phyloP scores from a whole-genome alignment of 1,140 invertebrate species.

The Scaptodrosophila lebanonensis region DNA sequence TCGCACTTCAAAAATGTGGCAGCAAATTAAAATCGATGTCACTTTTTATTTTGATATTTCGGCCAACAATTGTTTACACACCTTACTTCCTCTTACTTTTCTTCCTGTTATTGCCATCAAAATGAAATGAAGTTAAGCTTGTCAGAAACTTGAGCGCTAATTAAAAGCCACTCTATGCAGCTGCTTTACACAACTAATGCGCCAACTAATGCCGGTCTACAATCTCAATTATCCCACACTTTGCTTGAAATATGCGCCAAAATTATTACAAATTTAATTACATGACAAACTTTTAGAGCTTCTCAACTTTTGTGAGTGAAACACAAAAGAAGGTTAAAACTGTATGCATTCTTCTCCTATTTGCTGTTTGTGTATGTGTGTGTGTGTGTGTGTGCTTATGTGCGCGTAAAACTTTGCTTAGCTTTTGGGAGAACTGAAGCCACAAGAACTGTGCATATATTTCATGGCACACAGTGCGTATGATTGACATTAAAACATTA shows the following conservation, averaged over 20 bases:
- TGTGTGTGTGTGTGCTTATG: background rate
- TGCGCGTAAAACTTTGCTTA: no score
- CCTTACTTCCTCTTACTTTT: no score
- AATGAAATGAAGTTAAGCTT: no score
- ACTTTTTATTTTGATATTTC: no score
- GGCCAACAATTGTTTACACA: no score
- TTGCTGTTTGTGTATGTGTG: no score
- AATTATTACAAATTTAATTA: slow-evolving; percentile 57
- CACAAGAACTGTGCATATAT: slow-evolving; percentile 59
- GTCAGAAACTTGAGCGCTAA: background rate
- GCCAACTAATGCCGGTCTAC: slow-evolving; percentile 14
- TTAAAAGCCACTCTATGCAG: no score
- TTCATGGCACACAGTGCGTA: slow-evolving; percentile 66
- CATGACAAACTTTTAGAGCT: slow-evolving; percentile 34
- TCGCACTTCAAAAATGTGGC: no score
- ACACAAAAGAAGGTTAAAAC: background rate
- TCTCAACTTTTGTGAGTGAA: slow-evolving; percentile 7
- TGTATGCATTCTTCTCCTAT: slow-evolving; percentile 16
- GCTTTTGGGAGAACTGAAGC: slow-evolving; percentile 42
- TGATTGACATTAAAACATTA: slow-evolving; percentile 73
- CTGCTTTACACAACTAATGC: slow-evolving; percentile 21
- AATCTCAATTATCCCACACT: slow-evolving; percentile 27
- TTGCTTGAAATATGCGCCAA: slow-evolving; percentile 10
- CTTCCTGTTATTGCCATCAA: no score
- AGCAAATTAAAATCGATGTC: no score